Base-by-base conservation (phyloP, 2,113 vertebrate species). In the Stegostoma tigrinum region DNA sequence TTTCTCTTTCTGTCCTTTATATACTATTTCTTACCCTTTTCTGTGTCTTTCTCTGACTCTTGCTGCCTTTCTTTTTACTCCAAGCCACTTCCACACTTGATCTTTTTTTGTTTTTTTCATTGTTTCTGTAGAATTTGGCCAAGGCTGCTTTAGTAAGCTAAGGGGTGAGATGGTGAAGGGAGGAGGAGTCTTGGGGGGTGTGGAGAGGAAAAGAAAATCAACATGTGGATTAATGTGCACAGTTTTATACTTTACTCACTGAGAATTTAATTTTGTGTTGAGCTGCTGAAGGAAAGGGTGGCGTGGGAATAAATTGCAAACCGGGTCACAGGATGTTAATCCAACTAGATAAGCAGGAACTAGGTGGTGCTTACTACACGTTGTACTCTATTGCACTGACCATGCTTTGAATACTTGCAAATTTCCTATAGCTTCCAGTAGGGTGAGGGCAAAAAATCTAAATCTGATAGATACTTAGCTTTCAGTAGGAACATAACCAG, bases 221-320 rank as follows among this genome's bases (percentile, higher is more conserved):
- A 61, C 15, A 24, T 89, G 10, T 89, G 21, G 34, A 94, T 42
- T 21, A 68, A 48, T 72, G 23, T 72, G 23, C 67, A 48, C 15
- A 15, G 67, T 27, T 45, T 12, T 48, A 38, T 94, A 2, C 19
- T 2, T 45, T 34, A 24, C 8, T 95, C 45, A 75, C 45, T 95
- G 24, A 95, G 38, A 95, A 52, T 72, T 75, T 95, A 75, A 48
- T 72, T 70, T 14, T 48, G 42, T 95, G 94, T 12, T 64, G 61
- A 17, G n/a, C 17, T 67, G 90, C 1, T 95, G 93, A 72, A 90
- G 68, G 94, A 95, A 95, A 95, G 94, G 94, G 94, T 34, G 45
- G 94, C 68, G 94, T 95, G 94, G 94, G 94, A 95, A 95, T 95
- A 95, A 95, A 45, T 95, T 95, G 6, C 94, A 95, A 75, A 95